Evolutionary conservation across 2,888 invertebrate genomes (phyloP).

Genomic region (Reticulitermes lucifugus): DNA sequence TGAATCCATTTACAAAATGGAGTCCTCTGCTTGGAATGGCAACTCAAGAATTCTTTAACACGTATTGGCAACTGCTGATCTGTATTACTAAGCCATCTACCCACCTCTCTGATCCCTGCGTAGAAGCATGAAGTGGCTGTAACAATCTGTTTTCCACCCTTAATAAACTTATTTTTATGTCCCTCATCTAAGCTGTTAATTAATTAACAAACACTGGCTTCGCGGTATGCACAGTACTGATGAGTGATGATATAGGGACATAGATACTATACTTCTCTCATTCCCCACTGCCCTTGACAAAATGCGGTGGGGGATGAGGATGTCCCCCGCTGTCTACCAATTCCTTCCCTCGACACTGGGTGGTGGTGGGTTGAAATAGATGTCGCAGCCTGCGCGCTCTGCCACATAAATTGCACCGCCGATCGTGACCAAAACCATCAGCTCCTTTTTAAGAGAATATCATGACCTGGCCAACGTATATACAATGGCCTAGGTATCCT

Average conservation of each 20-base stretch:
- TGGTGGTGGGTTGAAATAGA: constrained; percentile 42
- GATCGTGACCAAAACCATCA: neutral
- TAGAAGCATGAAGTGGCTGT: neutral
- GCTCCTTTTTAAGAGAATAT: neutral
- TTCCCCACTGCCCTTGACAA: neutral
- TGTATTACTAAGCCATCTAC: too few species aligned
- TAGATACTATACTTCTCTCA: constrained; percentile 4
- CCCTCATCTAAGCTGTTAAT: constrained; percentile 15
- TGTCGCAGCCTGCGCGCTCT: constrained; percentile 15
- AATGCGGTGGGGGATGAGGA: neutral
- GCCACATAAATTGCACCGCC: neutral
- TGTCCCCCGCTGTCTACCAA: neutral
- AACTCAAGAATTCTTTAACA: too few species aligned
- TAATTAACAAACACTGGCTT: constrained; percentile 23
- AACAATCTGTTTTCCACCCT: neutral
- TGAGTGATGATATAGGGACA: constrained; percentile 30
- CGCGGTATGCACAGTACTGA: constrained; percentile 16
- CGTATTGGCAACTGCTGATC: too few species aligned
- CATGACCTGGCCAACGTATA: constrained; percentile 13
- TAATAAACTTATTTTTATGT: constrained; percentile 34
- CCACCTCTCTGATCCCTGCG: neutral
- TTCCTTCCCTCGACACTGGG: neutral
- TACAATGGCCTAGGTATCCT: neutral
- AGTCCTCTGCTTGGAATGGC: too few species aligned
- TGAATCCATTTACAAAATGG: too few species aligned